Base-by-base conservation (phyloP, 2,888 invertebrate species). In the Drosophila peninsularis region DNA sequence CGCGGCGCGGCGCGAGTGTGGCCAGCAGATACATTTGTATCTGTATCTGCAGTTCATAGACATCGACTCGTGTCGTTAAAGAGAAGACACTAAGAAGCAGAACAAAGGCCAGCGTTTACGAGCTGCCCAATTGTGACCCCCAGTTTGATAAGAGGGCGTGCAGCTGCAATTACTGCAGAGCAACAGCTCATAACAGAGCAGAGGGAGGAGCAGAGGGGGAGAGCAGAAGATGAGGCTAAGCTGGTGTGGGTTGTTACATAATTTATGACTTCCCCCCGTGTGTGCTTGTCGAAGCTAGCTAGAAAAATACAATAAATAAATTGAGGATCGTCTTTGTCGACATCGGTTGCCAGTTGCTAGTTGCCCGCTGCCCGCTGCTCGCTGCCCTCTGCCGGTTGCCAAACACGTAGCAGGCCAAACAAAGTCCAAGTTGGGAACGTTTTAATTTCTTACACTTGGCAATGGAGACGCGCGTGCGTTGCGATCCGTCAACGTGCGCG, bases 381-480 rank as follows among this genome's bases (percentile, higher is more conserved):
- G 55, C 27, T n/a, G 56, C 32, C 32, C 10, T 17, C 19, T 36
- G 83, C 66, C 77, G 69, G 78, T 89, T 82, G 88, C 86, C 90
- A 88, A 82, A 82, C 90, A 89, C 90, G 86, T 86, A 86, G 75
- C 81, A 54, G 69, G 62, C 86, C 82, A 88, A 79, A 75, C 90
- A 80, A 78, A 88, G 82, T 85, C 90, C 88, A 89, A 82, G 62
- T 88, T 86, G 87, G 82, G 87, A 76, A 88, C 87, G 87, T 83
- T 83, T 83, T 88, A 86, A 83, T 88, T 83, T 83, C 89, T 83
- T 88, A 88, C 82, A 83, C 89, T 83, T 82, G 82, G 89, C 82
- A 84, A 78, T 81, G 65, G 74, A 70, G 60, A 64, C 87, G 80
- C 84, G 82, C 89, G 82, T 83, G 82, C 82, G 89, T 88, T 69